phyloP scores from a whole-genome alignment of 53 echinoderm and acorn worm genomes.

The Holothuria leucospilota region DNA sequence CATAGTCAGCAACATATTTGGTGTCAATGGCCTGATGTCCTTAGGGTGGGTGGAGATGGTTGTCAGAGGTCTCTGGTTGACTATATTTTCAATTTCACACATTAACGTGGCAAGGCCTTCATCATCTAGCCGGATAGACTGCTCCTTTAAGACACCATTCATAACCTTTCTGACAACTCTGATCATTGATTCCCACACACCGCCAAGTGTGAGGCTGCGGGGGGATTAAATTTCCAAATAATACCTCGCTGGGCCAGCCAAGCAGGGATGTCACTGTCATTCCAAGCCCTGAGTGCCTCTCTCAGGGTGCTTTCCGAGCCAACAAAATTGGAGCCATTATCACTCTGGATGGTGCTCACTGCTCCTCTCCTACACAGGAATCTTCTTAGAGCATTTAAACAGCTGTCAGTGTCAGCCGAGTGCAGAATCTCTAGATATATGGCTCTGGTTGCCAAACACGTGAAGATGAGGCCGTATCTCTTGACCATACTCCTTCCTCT shows the following conservation, averaged over 20 bases:
- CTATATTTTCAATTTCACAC: too few relatives aligned
- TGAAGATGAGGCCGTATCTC: conserved; percentile 37
- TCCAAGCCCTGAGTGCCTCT: conserved; percentile 44
- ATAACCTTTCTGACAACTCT: conserved; percentile 53
- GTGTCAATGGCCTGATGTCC: too few relatives aligned
- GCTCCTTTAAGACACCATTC: conserved; percentile 36
- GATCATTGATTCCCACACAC: too few relatives aligned
- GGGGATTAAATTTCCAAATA: conserved; percentile 57
- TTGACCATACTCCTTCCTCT: conserved; percentile 42
- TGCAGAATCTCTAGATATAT: conserved; percentile 38
- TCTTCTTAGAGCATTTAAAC: conserved; percentile 55
- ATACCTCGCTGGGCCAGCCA: conserved; percentile 50
- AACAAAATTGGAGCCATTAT: conserved; percentile 65
- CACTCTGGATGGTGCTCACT: conserved; percentile 36
- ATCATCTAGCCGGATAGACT: conserved; percentile 20
- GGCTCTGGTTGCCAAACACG: conserved; percentile 46
- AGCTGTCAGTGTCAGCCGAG: conserved; percentile 46
- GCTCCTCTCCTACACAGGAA: conserved; percentile 49
- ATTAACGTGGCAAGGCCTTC: conserved; percentile 33
- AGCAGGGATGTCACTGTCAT: conserved; percentile 19
- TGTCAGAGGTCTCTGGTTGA: too few relatives aligned
- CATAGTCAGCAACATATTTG: too few relatives aligned
- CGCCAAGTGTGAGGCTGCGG: conserved; percentile 52
- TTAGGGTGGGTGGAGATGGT: too few relatives aligned
- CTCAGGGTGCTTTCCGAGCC: conserved; percentile 57